Evolutionary conservation across 2,113 vertebrate genomes (phyloP).

Genomic region (Phasianus colchicus): DNA sequence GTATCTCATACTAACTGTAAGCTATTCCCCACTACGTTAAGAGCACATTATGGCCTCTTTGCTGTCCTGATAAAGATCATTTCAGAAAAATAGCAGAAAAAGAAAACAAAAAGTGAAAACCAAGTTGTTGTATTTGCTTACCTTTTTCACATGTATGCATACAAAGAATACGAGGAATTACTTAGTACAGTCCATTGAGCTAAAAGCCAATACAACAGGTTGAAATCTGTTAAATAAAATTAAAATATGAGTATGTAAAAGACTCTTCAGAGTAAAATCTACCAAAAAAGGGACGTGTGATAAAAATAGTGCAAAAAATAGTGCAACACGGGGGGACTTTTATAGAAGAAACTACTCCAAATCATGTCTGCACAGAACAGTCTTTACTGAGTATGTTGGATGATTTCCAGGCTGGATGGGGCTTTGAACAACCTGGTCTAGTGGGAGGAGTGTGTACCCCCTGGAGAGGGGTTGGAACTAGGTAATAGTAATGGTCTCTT

Average conservation of each 20-base stretch:
- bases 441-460: too few relatives aligned
- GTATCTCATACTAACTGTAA: neutral
- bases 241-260: neutral
- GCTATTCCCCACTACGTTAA: neutral
- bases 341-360: neutral
- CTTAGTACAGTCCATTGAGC: neutral
- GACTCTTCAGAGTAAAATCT: neutral
- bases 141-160: neutral
- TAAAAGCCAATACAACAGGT: neutral
- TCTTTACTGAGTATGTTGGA: neutral
- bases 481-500: too few relatives aligned
- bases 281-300: neutral
- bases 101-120: neutral
- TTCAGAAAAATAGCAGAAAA: neutral
- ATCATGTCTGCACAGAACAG: neutral
- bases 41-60: neutral
- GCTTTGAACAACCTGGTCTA: too few relatives aligned
- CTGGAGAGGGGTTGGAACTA: too few relatives aligned
- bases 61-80: neutral
- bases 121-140: neutral
- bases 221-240: neutral
- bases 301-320: neutral
- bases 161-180: neutral
- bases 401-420: neutral
- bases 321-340: neutral